Percentiles rank a stretch among this genome's conserved stretches.
Evolutionary conservation across 1,140 invertebrate species (phyloP).

Genomic region (Aphaenogaster ashmeadi): DNA sequence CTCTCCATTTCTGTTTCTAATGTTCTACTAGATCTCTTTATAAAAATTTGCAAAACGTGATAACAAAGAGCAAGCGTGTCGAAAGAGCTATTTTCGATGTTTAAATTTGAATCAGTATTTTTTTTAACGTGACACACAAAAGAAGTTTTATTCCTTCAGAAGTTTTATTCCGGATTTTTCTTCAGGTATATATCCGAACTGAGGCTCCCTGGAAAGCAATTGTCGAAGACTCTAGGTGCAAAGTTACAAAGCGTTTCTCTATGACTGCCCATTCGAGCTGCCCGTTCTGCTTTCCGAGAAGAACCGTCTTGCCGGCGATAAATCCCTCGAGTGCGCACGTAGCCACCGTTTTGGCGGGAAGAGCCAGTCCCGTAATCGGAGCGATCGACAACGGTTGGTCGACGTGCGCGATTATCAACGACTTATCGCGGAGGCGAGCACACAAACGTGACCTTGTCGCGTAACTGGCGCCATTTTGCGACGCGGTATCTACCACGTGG

Average conservation of each 20-base stretch:
- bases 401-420: conserved; percentile 69
- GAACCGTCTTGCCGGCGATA: neutral
- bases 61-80: neutral
- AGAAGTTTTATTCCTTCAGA: neutral
- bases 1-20: neutral
- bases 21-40: neutral
- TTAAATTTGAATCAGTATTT: neutral
- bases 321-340: neutral
- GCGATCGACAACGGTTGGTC: conserved; percentile 63
- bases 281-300: neutral
- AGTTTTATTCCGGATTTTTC: neutral
- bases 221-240: neutral
- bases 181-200: neutral
- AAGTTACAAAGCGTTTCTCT: neutral
- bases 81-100: neutral
- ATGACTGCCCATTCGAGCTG: neutral
- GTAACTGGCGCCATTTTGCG: conserved; percentile 80
- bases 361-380: conserved; percentile 49
- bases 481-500: conserved; percentile 70
- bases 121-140: neutral
- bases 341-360: conserved; percentile 27
- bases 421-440: conserved; percentile 78
- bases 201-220: neutral
- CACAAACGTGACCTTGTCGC: conserved; percentile 82
- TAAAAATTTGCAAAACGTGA: neutral